A percentile compares a stretch with the other conserved stretches of the same genome.
These are phyloP conservation scores for Chrysocyon brachyurus DNA, from an alignment of 2,797 vertebrate genomes.

Conservation along the genomic window DNA sequence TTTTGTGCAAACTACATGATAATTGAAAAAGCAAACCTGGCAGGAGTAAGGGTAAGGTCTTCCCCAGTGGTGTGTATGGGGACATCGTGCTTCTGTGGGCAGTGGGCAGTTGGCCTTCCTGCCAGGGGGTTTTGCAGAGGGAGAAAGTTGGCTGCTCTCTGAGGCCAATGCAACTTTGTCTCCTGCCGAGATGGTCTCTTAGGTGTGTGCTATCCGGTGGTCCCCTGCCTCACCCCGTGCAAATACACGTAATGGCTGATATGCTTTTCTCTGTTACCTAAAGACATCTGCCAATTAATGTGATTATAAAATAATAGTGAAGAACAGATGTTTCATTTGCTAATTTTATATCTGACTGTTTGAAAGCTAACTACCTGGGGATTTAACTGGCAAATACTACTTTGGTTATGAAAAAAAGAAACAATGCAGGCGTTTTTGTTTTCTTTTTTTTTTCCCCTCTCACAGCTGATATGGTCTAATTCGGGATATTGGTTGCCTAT, in stretches of 20 bases:
- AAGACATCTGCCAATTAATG: slow-evolving; percentile 89
- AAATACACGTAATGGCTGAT: slow-evolving; percentile 80
- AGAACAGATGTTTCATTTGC: slow-evolving; percentile 89
- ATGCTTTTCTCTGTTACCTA: slow-evolving; percentile 84
- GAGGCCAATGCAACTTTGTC: slow-evolving; percentile 40
- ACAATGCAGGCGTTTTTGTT: slow-evolving; percentile 70
- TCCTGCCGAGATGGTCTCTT: slow-evolving; percentile 68
- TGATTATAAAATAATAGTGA: slow-evolving; percentile 90
- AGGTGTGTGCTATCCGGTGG: slow-evolving; percentile 68
- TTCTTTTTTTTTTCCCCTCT: background rate
- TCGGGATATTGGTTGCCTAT: slow-evolving; percentile 72
- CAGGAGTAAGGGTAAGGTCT: slow-evolving; percentile 81
- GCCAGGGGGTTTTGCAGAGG: slow-evolving; percentile 55
- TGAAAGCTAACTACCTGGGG: slow-evolving; percentile 87
- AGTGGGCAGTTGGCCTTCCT: slow-evolving; percentile 62
- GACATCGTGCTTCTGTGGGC: slow-evolving; percentile 72
- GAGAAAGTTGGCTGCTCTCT: slow-evolving; percentile 56
- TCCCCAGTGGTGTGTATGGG: slow-evolving; percentile 62
- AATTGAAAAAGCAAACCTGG: slow-evolving; percentile 87
- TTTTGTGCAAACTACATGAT: slow-evolving; percentile 89
- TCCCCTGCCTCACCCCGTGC: slow-evolving; percentile 72
- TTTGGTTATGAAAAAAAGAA: slow-evolving; percentile 80
- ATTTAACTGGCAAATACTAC: slow-evolving; percentile 86
- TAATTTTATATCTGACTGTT: slow-evolving; percentile 87
- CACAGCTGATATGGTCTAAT: slow-evolving; percentile 77